Evolutionary conservation across 2,888 invertebrate species (phyloP), one percentile per base, ranked within the genome.

Genomic region (Chironomus tentans): DNA sequence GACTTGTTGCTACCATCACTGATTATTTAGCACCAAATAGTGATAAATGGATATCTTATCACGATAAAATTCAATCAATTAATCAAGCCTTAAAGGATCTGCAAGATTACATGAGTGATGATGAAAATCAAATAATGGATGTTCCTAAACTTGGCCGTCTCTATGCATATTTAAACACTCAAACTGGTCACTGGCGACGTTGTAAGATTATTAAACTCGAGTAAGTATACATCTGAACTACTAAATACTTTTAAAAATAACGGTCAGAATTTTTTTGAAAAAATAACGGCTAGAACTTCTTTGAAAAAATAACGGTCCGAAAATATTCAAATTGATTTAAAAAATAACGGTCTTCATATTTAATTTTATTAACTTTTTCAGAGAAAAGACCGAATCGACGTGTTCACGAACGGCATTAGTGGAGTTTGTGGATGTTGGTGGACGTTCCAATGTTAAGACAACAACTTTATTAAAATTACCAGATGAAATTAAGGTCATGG

Each of bases 381-480:
- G 56, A 3, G 56, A 65, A n/a, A 65, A 65, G n/a, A 10, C 24
- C 10, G 24, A 65, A 1, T 21, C 22, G 2, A 21, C 12, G 3
- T 6, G 5, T 2, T 7, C 15, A 87, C 0, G 79, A 85, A 77
- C 82, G 21, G 74, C 21, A 15, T 46, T 3, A 0, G 13, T 91
- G 2, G 87, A 86, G 77, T 84, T 89, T 28, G 83, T 91, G 12
- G 91, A 92, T 78, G 86, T 86, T 79, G 90, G 90, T 62, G 83
- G 81, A 70, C 81, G 83, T 2, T 83, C 85, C 69, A 81, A 80
- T 13, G 83, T 84, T 0, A 80, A 81, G 18, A 84, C 83, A 78
- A 84, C 83, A 13, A 82, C 83, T 78, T 79, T 89, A 1, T 87
- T 84, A 77, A 79, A 85, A 79, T 81, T 89, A 74, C 87, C 88